These are phyloP conservation scores for Uria lomvia DNA, from an alignment of 2,113 vertebrate species.

Conservation along the genomic window DNA sequence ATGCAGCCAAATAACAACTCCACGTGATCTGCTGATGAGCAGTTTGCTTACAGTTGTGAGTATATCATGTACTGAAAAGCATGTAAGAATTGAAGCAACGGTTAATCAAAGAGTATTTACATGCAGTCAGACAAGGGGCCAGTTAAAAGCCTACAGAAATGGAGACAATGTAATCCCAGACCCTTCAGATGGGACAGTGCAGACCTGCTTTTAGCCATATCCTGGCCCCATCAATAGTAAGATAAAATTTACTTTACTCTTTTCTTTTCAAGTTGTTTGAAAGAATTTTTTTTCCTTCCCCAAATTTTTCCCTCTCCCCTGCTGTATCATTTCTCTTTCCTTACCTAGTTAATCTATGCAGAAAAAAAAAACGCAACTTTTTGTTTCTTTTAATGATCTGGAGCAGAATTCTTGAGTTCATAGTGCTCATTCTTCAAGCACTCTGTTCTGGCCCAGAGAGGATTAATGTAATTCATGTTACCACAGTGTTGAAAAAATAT, in stretches of 20 bases:
- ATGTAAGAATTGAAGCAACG: neutral
- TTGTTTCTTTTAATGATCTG: neutral
- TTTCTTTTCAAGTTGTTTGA: neutral
- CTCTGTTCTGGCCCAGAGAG: neutral
- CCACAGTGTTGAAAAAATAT: conserved; percentile 11
- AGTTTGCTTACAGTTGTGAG: neutral
- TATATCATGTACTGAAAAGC: neutral
- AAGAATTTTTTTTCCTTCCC: neutral
- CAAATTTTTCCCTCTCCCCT: neutral
- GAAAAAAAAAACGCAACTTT: neutral
- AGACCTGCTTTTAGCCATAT: neutral
- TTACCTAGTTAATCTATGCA: neutral
- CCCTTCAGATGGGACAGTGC: neutral
- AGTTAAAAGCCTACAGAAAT: neutral
- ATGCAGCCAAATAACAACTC: neutral
- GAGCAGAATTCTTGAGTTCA: neutral
- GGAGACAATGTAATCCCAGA: neutral
- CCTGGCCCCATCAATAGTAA: neutral
- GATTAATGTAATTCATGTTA: neutral
- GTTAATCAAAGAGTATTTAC: neutral
- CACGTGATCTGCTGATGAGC: neutral
- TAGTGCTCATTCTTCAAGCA: neutral
- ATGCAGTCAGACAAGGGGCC: neutral
- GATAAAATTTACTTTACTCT: neutral
- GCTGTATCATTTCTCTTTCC: neutral